Percentiles rank a stretch among this genome's conserved stretches.
These are phyloP conservation scores for Drosophila stalkeri DNA, from an alignment of 2,888 invertebrate species.

Conservation along the genomic window DNA sequence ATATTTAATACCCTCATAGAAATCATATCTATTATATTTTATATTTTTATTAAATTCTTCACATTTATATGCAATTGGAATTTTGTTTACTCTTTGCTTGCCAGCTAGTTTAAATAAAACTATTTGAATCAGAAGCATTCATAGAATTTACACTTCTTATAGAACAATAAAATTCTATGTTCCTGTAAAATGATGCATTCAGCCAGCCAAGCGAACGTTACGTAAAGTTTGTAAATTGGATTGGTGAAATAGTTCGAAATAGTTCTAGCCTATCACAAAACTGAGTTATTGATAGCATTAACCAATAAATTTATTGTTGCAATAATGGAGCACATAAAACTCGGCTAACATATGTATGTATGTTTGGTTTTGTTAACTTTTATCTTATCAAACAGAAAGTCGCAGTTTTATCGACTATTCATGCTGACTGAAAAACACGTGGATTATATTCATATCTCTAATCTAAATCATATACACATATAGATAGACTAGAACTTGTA, in stretches of 20 bases:
- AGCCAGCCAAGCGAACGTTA: not conserved
- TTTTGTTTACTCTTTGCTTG: not conserved
- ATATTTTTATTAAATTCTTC: not conserved
- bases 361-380: not conserved
- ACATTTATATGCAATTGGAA: not conserved
- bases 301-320: not conserved
- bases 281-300: not conserved
- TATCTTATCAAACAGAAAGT: not conserved
- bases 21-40: fast-evolving
- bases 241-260: not conserved
- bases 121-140: not conserved
- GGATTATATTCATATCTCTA: not conserved
- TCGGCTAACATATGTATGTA: constrained; percentile 1
- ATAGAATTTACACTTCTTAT: not conserved
- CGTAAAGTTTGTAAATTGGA: not conserved
- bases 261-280: not conserved
- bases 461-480: not conserved
- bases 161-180: not conserved
- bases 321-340: not conserved
- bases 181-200: not conserved
- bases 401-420: not conserved
- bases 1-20: not conserved
- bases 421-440: not conserved
- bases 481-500: not conserved
- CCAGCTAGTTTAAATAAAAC: not conserved